phyloP scores from a whole-genome alignment of 2,797 vertebrate species.

The Mormyrus hasselquistii region DNA sequence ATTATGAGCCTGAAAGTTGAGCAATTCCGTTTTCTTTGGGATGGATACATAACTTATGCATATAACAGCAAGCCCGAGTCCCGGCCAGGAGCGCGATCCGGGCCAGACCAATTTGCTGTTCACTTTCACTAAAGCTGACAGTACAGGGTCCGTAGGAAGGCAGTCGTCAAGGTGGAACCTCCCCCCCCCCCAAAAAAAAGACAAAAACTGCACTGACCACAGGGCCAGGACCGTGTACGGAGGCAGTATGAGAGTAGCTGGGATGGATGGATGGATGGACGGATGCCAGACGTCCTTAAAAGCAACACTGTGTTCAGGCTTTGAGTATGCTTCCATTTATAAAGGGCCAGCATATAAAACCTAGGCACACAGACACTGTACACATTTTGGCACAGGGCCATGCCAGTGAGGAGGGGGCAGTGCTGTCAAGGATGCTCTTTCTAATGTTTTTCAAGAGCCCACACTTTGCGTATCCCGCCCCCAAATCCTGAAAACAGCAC shows the following conservation, averaged over 20 bases:
- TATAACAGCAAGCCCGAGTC: background rate
- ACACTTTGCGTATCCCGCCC: background rate
- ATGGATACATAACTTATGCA: background rate
- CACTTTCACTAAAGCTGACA: background rate
- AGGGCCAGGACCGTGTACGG: background rate
- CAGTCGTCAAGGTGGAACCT: background rate
- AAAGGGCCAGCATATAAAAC: background rate
- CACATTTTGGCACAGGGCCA: background rate
- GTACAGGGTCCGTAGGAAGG: background rate
- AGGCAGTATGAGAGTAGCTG: background rate
- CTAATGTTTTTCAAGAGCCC: background rate
- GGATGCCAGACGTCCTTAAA: slow-evolving; percentile 1
- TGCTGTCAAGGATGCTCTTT: background rate
- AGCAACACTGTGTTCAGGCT: slow-evolving; percentile 1
- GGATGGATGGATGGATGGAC: slow-evolving; percentile 9
- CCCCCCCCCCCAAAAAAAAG: background rate
- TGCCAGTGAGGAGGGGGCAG: background rate
- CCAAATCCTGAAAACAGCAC: background rate
- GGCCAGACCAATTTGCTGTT: background rate
- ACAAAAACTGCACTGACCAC: background rate
- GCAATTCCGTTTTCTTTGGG: background rate
- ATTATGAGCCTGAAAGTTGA: background rate
- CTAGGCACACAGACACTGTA: background rate
- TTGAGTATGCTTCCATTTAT: slow-evolving; percentile 11
- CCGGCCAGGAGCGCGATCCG: background rate